Conservation (phyloP, 2,888 invertebrate species). For the Parnassius apollo region DNA sequence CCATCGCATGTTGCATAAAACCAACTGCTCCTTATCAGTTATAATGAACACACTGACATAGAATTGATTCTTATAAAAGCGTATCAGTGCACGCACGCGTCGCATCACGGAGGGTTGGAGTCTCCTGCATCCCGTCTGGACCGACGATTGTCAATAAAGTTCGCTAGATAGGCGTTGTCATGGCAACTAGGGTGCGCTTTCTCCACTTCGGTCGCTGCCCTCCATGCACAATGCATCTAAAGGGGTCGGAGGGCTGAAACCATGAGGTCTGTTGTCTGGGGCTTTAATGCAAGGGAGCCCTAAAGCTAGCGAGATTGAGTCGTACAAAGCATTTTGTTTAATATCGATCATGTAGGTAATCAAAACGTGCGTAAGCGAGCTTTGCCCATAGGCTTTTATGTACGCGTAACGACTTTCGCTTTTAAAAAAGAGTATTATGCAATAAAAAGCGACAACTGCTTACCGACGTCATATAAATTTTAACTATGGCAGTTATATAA, state of each 20-base stretch:
- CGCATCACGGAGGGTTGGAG: slow-evolving; percentile 38
- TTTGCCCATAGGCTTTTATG: slow-evolving; percentile 24
- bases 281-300: slow-evolving; percentile 57
- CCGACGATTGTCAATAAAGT: slow-evolving; percentile 2
- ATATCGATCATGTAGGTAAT: slow-evolving; percentile 28
- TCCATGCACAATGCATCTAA: slow-evolving; percentile 58
- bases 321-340: slow-evolving; percentile 33
- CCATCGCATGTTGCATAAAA: slow-evolving; percentile 46
- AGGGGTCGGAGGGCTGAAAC: slow-evolving; percentile 61
- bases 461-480: slow-evolving; percentile 1
- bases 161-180: slow-evolving; percentile 55
- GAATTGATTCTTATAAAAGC: slow-evolving; percentile 63
- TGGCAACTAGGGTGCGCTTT: slow-evolving; percentile 68
- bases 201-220: slow-evolving; percentile 64
- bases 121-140: slow-evolving; percentile 49
- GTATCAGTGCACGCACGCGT: slow-evolving; percentile 61
- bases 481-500: not conserved
- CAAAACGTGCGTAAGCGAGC: slow-evolving; percentile 15
- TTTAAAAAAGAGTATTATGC: slow-evolving; percentile 14
- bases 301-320: slow-evolving; percentile 35
- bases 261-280: slow-evolving; percentile 60
- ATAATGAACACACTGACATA: slow-evolving; percentile 61
- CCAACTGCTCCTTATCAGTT: slow-evolving; percentile 63
- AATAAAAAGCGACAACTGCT: slow-evolving; percentile 10
- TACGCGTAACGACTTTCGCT: slow-evolving; percentile 22